Base-by-base conservation (phyloP, 2,888 invertebrate species). In the Fissipunctia ypsillon region DNA sequence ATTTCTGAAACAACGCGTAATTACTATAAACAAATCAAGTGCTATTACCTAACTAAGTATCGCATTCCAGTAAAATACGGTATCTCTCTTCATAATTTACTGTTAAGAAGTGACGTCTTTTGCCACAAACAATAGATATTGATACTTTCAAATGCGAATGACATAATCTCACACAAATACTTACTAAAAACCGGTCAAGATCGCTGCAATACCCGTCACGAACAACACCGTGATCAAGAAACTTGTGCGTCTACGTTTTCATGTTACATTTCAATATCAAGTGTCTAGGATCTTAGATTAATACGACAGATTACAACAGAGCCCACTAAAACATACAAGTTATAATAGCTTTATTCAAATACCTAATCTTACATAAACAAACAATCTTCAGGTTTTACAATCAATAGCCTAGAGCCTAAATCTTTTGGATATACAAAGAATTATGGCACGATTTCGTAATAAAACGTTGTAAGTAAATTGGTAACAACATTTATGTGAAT, bases 161-260 rank as follows among this genome's bases (percentile, higher is more conserved):
- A 84, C 71, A 84, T 84, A 83, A 83, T 63, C 48, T 71, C 41
- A 50, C 59, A 78, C 67, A 59, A 63, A 72, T 54, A 65, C 48
- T 50, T 60, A 60, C 9, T 57, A 43, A 82, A n/a, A 85, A 80
- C 84, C 80, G 80, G 85, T 85, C 85, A 84, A 84, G 78, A 83
- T 69, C 82, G 48, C 48, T 73, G 69, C 72, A 71, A 56, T 57
- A 31, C 25, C 45, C n/a, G 28, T 12, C 56, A 64, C 12, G 12
- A 43, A 59, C 50, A 71, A 65, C 54, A 79, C 66, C 74, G 73
- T 83, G 76, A 63, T 35, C 60, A 54, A 73, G 67, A 75, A 78
- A 69, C 76, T 63, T 52, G 73, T 54, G 28, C 63, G 35, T 54
- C 73, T 63, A 73, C 66, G 50, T 72, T 69, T 65, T 60, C 48